Percentiles rank a stretch among this genome's conserved stretches.
Evolutionary conservation across 2,797 vertebrate species (phyloP).

Genomic region (Macroramphosus scolopax): DNA sequence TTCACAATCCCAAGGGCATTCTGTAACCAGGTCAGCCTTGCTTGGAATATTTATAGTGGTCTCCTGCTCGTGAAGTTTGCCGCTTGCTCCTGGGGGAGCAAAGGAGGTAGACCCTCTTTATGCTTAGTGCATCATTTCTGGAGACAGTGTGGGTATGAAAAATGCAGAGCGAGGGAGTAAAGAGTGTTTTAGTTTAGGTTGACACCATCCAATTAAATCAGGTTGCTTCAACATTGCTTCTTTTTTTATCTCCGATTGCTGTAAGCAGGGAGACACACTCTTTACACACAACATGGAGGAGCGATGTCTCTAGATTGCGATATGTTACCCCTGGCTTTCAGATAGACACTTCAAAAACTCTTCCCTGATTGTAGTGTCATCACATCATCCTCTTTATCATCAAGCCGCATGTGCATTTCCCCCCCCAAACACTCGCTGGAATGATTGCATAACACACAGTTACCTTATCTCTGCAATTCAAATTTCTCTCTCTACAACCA

Average conservation of each 20-base stretch:
- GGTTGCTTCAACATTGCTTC: conserved; percentile 17
- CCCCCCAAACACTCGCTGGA: neutral
- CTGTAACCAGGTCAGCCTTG: conserved; percentile 81
- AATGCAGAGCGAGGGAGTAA: conserved; percentile 34
- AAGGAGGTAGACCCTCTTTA: conserved; percentile 64
- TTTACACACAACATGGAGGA: conserved; percentile 7
- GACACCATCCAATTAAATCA: conserved; percentile 27
- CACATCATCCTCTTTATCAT: neutral
- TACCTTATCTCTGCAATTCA: neutral
- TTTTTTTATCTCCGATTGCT: conserved; percentile 17
- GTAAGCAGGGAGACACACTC: conserved; percentile 2
- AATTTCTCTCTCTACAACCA: conserved; percentile 1
- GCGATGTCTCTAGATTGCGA: conserved; percentile 1
- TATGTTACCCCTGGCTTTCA: conserved; percentile 8
- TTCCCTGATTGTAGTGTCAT: neutral
- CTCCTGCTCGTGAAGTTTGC: conserved; percentile 68
- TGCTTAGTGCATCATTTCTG: conserved; percentile 58
- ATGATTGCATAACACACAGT: conserved; percentile 1
- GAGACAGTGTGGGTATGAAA: conserved; percentile 42
- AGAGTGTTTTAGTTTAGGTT: conserved; percentile 19
- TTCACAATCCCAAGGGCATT: conserved; percentile 77
- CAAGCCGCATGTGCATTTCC: neutral
- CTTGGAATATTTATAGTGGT: conserved; percentile 81
- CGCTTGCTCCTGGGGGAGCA: conserved; percentile 59
- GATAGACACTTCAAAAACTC: conserved; percentile 6